Evolutionary conservation across 2,113 vertebrate species (phyloP), one percentile per base, ranked within the genome.

Genomic region (Pygoscelis antarcticus): DNA sequence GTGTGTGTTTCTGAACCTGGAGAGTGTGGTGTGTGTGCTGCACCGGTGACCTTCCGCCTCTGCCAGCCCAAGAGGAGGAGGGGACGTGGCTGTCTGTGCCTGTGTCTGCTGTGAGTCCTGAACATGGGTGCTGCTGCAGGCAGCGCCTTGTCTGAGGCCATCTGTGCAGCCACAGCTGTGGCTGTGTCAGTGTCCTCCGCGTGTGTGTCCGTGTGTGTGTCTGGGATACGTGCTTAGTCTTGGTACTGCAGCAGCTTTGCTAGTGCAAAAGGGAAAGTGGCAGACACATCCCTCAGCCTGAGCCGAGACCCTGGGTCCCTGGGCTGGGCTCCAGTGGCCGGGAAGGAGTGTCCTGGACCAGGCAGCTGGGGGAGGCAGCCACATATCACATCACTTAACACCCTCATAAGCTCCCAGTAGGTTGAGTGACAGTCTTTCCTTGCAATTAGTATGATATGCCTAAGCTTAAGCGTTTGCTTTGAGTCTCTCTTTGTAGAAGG

Each of bases 201-300:
- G 13, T 46, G 9, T 21, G 8, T 58, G 10, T 16, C 27, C 26
- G 1, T 9, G 26, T 11, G 6, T 40, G 7, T n/a, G 36, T 25
- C 44, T 16, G 27, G 10, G 7, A 16, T 30, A 20, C 14, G 20
- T 0, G 0, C 10, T 47, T 36, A 11, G 38, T 25, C 17, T 47
- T 3, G 1, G 42, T 36, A 27, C 21, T 71, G 57, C 30, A 58
- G 61, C 36, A 46, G 52, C 1, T 1, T 40, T 58, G 8, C 61
- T 36, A 34, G 36, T 3, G 5, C 23, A 26, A 2, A n/a, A 29
- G 29, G 6, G 23, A 46, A 13, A 25, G 42, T 27, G 38, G 42
- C 55, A 84, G 36, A 21, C 0, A 1, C 9, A 8, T 52, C 26
- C 21, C 44, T 84, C 44, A 10, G 38, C 44, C 30, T 15, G 13